These are phyloP conservation scores for Poecilus cupreus DNA, from an alignment of 2,888 invertebrate genomes.

Conservation along the genomic window DNA sequence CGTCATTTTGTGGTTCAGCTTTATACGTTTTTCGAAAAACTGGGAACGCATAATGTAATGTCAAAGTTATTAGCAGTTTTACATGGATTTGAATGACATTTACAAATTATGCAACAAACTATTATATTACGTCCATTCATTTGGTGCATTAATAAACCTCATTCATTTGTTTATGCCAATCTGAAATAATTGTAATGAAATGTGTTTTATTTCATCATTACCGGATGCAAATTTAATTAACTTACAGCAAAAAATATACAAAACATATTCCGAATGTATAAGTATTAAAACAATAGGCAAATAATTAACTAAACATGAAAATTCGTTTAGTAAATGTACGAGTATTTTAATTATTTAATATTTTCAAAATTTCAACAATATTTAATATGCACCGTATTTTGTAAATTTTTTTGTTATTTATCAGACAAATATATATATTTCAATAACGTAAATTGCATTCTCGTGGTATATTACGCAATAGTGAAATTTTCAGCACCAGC, in stretches of 20 bases:
- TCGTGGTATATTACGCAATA: no score
- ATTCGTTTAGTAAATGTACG: neutral
- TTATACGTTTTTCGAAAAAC: neutral
- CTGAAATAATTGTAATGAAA: neutral
- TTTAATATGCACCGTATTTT: neutral
- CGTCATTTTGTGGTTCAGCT: slow-evolving; percentile 9
- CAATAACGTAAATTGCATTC: no score
- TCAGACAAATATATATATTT: no score
- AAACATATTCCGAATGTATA: neutral
- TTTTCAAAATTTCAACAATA: neutral
- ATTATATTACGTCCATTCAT: neutral
- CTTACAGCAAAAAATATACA: no score
- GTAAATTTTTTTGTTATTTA: neutral
- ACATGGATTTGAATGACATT: slow-evolving; percentile 8
- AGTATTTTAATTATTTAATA: neutral
- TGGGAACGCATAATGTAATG: neutral
- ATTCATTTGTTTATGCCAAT: neutral
- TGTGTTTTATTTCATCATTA: neutral
- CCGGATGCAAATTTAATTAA: neutral
- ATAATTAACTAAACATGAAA: neutral
- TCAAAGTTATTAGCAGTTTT: slow-evolving; percentile 7
- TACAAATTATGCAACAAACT: neutral
- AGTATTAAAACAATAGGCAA: neutral
- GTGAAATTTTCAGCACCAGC: no score
- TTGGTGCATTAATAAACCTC: neutral